phyloP scores from a whole-genome alignment of 1,140 invertebrate species.

The Tribolium madens region DNA sequence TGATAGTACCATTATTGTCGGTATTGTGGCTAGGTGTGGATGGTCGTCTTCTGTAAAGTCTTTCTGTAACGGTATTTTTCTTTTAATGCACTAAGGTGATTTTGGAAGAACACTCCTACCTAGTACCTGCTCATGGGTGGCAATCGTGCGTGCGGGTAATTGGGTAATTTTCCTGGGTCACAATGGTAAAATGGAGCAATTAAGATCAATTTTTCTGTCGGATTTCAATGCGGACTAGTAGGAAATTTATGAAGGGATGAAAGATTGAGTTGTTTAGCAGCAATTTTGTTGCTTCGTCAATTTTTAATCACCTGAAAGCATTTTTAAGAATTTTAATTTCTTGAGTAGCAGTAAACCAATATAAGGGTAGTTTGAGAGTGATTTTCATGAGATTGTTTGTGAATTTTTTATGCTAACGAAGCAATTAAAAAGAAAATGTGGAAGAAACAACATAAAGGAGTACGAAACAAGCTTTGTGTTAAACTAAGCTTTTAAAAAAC shows the following conservation, averaged over 20 bases:
- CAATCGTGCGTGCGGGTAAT: slow-evolving; percentile 25
- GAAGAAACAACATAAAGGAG: neutral
- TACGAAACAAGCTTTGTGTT: neutral
- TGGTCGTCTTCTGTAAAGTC: slow-evolving; percentile 3
- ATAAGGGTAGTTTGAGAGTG: neutral
- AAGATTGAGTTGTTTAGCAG: neutral
- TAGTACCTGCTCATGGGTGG: slow-evolving; percentile 26
- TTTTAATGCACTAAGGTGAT: neutral
- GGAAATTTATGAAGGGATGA: neutral
- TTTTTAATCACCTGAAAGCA: slow-evolving; percentile 26
- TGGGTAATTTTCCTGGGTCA: slow-evolving; percentile 8
- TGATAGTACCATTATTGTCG: slow-evolving; percentile 25
- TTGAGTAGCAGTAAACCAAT: slow-evolving; percentile 8
- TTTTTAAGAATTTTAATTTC: neutral
- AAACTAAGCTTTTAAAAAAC: neutral
- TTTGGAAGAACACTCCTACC: slow-evolving; percentile 12
- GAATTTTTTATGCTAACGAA: slow-evolving; percentile 24
- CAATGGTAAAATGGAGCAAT: slow-evolving; percentile 2
- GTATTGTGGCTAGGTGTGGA: slow-evolving; percentile 29
- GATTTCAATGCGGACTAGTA: too few species aligned
- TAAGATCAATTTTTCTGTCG: neutral
- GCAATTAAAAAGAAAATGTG: slow-evolving; percentile 12
- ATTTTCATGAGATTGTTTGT: slow-evolving; percentile 9
- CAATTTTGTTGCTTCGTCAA: neutral
- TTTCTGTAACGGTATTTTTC: neutral